Percentiles rank a stretch among this genome's conserved stretches.
Evolutionary conservation across 2,888 invertebrate species (phyloP).

Genomic region (Drosophila niveifrons): DNA sequence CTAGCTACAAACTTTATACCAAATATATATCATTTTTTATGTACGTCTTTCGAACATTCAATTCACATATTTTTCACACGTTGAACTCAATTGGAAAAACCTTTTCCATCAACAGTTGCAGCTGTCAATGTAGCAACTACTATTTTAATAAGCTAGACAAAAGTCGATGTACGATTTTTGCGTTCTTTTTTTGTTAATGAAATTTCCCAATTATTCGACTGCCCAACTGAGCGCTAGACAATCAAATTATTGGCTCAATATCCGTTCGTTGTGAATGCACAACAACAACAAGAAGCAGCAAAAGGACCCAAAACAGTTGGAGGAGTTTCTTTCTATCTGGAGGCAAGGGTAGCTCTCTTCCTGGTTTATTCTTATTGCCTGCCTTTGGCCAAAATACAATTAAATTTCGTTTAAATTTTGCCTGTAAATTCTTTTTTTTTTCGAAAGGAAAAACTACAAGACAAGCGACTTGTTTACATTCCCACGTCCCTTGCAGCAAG

Average conservation of each 20-base stretch:
- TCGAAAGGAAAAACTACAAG: conserved; percentile 39
- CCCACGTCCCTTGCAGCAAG: conserved; percentile 64
- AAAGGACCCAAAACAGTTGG: conserved; percentile 34
- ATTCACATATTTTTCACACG: not conserved
- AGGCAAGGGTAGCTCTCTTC: conserved; percentile 58
- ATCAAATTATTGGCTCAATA: conserved; percentile 80
- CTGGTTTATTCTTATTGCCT: conserved; percentile 39
- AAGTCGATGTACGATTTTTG: conserved; percentile 33
- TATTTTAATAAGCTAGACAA: conserved; percentile 29
- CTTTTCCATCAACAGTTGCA: not conserved
- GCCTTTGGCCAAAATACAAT: conserved; percentile 68
- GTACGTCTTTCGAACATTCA: not conserved
- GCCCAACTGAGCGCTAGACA: conserved; percentile 55
- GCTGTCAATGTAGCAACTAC: not conserved
- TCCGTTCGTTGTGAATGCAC: conserved; percentile 49
- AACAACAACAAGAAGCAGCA: not conserved
- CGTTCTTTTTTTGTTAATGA: conserved; percentile 13
- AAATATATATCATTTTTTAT: too few species aligned
- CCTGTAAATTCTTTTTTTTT: conserved; percentile 47
- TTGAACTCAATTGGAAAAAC: not conserved
- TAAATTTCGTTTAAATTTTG: conserved; percentile 75
- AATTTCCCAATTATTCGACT: conserved; percentile 55
- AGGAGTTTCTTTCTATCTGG: conserved; percentile 21
- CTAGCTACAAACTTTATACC: too few species aligned
- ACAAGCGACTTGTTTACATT: conserved; percentile 70